Percentiles rank a stretch among this genome's conserved stretches.
Conservation (phyloP, 1,140 invertebrate species). For the Caenorhabditis briggsae region DNA sequence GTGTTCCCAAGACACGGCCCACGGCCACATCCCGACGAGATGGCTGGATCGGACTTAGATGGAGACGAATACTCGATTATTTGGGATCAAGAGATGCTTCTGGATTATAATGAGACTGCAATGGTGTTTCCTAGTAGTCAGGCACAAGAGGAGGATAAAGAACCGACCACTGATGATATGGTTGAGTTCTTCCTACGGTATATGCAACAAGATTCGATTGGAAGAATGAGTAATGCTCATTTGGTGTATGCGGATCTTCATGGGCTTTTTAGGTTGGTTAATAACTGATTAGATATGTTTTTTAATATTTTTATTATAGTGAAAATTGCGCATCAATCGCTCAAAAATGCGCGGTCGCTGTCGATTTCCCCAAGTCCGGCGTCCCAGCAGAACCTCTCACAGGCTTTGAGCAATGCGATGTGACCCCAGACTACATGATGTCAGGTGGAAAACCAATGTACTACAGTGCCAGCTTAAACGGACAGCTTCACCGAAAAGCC, state of each 20-base stretch:
- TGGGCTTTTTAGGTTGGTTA: slow-evolving; percentile 64
- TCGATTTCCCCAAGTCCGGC: slow-evolving; percentile 78
- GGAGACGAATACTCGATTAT: slow-evolving; percentile 79
- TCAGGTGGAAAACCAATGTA: slow-evolving; percentile 69
- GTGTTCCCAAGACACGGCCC: slow-evolving; percentile 79
- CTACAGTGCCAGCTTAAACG: slow-evolving; percentile 74
- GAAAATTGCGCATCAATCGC: slow-evolving; percentile 70
- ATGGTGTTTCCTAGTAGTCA: slow-evolving; percentile 74
- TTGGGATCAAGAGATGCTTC: slow-evolving; percentile 76
- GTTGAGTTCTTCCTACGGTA: slow-evolving; percentile 74
- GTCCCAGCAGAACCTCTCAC: slow-evolving; percentile 59
- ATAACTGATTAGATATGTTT: too few relatives aligned
- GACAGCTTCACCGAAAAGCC: slow-evolving; percentile 73
- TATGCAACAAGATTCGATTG: slow-evolving; percentile 73
- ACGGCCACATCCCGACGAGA: slow-evolving; percentile 79
- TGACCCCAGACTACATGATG: slow-evolving; percentile 76
- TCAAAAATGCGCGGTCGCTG: slow-evolving; percentile 71
- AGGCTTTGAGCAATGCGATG: slow-evolving; percentile 63
- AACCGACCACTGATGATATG: slow-evolving; percentile 70
- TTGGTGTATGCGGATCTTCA: slow-evolving; percentile 70
- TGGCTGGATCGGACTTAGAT: slow-evolving; percentile 79
- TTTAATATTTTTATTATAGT: slow-evolving; percentile 55
- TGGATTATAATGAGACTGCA: slow-evolving; percentile 73
- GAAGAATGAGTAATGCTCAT: slow-evolving; percentile 74
- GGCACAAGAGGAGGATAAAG: slow-evolving; percentile 60